phyloP scores from a whole-genome alignment of 2,888 invertebrate species.

The Drosophila emarginata region DNA sequence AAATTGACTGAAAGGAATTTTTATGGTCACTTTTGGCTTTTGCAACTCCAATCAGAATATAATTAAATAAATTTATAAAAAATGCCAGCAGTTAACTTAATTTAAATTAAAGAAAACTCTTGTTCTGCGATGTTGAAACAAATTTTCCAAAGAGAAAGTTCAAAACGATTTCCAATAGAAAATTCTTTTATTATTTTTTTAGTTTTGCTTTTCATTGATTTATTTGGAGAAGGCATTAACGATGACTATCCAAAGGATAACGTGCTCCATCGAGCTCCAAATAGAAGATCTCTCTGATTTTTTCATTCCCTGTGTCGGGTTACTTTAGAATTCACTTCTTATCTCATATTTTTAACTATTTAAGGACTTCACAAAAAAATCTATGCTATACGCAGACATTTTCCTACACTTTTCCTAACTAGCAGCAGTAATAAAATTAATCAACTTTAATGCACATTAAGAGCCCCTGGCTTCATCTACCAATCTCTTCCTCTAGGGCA shows the following conservation, averaged over 20 bases:
- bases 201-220: no score
- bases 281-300: background rate
- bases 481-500: background rate
- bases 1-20: conserved; percentile 57
- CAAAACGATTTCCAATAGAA: background rate
- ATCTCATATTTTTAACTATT: background rate
- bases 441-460: conserved; percentile 71
- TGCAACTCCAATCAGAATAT: conserved; percentile 10
- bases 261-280: no score
- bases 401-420: background rate
- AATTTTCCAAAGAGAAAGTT: background rate
- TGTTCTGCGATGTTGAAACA: no score
- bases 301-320: background rate
- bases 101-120: background rate
- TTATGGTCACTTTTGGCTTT: conserved; percentile 32
- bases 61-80: conserved; percentile 1
- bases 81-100: background rate
- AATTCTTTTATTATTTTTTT: background rate
- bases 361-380: background rate
- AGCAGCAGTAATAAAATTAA: conserved; percentile 66
- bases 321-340: background rate
- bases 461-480: conserved; percentile 19
- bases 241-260: no score
- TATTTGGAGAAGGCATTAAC: no score
- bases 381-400: background rate